These are phyloP conservation scores for Gallinago solitaria DNA, from an alignment of 2,797 vertebrate genomes.

Conservation along the genomic window DNA sequence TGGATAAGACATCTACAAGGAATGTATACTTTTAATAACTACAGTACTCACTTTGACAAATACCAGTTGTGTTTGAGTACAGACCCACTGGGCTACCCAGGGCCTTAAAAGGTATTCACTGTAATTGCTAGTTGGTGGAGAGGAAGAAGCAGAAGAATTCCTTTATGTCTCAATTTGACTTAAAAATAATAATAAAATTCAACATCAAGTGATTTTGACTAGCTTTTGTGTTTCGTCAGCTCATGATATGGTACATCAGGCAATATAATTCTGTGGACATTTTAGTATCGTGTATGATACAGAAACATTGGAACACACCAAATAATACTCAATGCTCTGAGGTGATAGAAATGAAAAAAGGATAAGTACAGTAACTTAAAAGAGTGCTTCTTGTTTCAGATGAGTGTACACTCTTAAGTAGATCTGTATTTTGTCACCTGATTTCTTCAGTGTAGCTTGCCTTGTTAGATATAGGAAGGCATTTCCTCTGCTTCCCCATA, in stretches of 20 bases:
- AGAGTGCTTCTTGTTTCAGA: not conserved
- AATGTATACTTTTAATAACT: not conserved
- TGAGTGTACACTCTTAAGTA: not conserved
- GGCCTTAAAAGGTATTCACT: not conserved
- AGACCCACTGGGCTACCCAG: not conserved
- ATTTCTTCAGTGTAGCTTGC: not conserved
- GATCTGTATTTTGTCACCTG: not conserved
- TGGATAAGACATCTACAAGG: not conserved
- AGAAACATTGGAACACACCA: not conserved
- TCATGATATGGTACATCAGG: not conserved
- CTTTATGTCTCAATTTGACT: not conserved
- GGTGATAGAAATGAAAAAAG: not conserved
- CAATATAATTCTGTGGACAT: not conserved
- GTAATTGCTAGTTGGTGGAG: not conserved
- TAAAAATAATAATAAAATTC: not conserved
- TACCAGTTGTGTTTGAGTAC: not conserved
- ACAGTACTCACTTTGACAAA: conserved; percentile 3
- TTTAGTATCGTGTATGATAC: not conserved
- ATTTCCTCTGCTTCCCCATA: not conserved
- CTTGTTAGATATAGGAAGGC: not conserved
- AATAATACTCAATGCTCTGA: not conserved
- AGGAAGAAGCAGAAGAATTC: not conserved
- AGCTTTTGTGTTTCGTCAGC: not conserved
- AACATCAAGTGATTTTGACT: not conserved
- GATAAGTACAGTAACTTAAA: not conserved